Evolutionary conservation across 2,888 invertebrate species (phyloP).

Genomic region (Drosophila subsilvestris): DNA sequence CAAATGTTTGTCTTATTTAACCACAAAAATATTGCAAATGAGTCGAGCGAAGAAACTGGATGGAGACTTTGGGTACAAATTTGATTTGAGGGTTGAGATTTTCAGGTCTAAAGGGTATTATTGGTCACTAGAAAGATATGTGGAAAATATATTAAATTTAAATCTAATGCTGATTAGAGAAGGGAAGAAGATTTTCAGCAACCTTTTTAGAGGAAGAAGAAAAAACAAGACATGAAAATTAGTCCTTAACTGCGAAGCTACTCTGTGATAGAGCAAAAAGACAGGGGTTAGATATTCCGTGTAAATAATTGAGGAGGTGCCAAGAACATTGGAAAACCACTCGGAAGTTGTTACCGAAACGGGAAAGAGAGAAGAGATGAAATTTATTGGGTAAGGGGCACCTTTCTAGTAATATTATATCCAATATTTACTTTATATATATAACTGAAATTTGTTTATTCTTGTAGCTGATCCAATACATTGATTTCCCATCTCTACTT

Average conservation of each 20-base stretch:
- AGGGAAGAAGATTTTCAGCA: no score
- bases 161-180: no score
- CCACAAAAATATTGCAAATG: slow-evolving; percentile 10
- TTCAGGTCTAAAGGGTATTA: no score
- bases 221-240: no score
- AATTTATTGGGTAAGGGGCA: no score
- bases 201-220: no score
- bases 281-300: no score
- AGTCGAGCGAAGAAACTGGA: slow-evolving; percentile 10
- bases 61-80: background rate
- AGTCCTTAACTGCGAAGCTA: background rate
- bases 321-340: no score
- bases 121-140: no score
- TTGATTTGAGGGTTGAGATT: slow-evolving; percentile 4
- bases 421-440: background rate
- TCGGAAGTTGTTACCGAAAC: no score
- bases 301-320: background rate
- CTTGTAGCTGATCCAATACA: background rate
- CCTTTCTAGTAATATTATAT: no score
- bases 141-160: no score
- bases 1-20: slow-evolving; percentile 12
- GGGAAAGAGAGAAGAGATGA: background rate
- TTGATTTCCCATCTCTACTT: background rate
- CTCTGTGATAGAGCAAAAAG: background rate
- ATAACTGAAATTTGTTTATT: background rate